Evolutionary conservation across 1,140 invertebrate genomes (phyloP), one percentile per base, ranked within the genome.

Genomic region (Coenobita brevimanus): DNA sequence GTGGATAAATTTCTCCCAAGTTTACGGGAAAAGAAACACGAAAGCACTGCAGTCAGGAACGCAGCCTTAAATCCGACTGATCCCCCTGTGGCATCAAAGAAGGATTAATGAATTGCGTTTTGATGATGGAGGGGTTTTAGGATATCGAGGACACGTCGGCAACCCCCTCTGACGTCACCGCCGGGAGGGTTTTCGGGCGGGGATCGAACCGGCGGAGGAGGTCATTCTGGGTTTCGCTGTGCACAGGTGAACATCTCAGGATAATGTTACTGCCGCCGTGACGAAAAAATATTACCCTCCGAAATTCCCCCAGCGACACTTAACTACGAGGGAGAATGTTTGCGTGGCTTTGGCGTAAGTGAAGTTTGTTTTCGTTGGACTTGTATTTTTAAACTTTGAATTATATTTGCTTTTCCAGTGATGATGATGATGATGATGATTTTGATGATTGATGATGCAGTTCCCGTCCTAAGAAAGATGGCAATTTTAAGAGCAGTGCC

Each of bases 231-330:
- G 76, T 54, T 67, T 54, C 3, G 27, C 41, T 33, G 85, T 87
- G 85, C 85, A 87, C 85, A 81, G 85, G 85, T 87, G 85, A 87
- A 87, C 85, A 80, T 87, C 85, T 87, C 85, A 71, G 78, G 85
- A 79, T 87, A 33, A 57, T 87, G 85, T 54, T 60, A n/a, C 8
- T 50, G 21, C 64, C 67, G 21, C 64, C 76, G 54, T 80, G 85
- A 71, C 46, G n/a, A 67, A 10, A 57, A 10, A 38, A 27, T 41
- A 27, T 33, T 62, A 21, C n/a, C n/a, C n/a, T n/a, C n/a, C n/a
- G n/a, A n/a, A n/a, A n/a, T n/a, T n/a, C n/a, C n/a, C n/a, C n/a
- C n/a, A n/a, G n/a, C n/a, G n/a, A n/a, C 8, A 27, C 24, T 38
- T 27, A 33, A 46, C 64, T 15, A 27, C 81, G 57, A 24, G 50